Base-by-base conservation (phyloP, 2,888 invertebrate species). In the Drosophila hawaiiensis region DNA sequence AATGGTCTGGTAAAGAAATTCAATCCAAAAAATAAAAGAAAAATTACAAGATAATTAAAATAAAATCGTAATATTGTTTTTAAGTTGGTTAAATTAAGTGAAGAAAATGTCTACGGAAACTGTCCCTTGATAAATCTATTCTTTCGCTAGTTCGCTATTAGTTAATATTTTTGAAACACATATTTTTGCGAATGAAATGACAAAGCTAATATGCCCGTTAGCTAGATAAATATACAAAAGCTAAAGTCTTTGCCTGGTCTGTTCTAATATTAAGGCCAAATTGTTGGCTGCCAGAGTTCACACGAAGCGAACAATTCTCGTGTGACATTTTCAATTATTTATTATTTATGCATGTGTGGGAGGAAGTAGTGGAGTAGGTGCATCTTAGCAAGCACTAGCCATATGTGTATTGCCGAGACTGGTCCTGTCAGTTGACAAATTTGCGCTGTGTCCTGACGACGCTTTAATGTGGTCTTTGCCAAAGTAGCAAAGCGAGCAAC, bases 301-400 rank as follows among this genome's bases (percentile, higher is more conserved):
- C 88, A 84, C 88, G 85, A 73, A 76, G 71, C 69, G 61, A 68
- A 79, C 73, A 75, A 84, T 84, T 83, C 90, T 83, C 82, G 62
- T 70, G 90, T 85, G 91, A 87, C 89, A 78, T 87, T 90, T 91
- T 91, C 88, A 91, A 90, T 91, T 90, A 91, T 90, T 90, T 78
- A 90, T 89, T 90, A 87, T 90, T 91, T 82, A 90, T 89, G 82
- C 74, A 59, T 59, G 63, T 47, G 69, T 25, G 52, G 28, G 12
- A 7, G 55, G 33, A 19, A 35, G 28, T n/a, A 31, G 35, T 35
- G n/a, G 43, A 37, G 59, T 50, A 33, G 58, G 10, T 61, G 59
- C 76, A 62, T 73, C 68, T 62, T 55, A 50, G 64, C 22, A 31
- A 68, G 37, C 59, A 73, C 70, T 83, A 70, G 84, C 87, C 84